Evolutionary conservation across 2,113 vertebrate species (phyloP).

Genomic region (Procapra przewalskii): DNA sequence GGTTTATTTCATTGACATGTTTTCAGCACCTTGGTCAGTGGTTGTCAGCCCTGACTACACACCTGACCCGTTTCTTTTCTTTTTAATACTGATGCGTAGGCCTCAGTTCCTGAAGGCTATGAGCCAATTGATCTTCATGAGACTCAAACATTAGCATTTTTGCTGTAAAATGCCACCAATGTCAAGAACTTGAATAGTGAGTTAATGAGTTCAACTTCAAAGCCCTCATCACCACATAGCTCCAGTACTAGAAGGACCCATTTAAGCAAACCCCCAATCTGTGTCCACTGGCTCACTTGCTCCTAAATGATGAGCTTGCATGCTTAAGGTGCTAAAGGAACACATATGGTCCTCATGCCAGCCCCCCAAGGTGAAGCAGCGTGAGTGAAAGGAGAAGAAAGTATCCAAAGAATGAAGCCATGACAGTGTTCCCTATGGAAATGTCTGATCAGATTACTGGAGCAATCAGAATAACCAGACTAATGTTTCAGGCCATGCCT

Average conservation of each 20-base stretch:
- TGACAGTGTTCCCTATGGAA: background rate
- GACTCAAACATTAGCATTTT: background rate
- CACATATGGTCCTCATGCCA: background rate
- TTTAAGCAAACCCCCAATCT: background rate
- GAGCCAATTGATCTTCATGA: background rate
- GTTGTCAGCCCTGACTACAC: background rate
- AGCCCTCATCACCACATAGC: background rate
- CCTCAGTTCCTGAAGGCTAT: background rate
- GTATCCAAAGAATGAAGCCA: background rate
- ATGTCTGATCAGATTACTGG: background rate
- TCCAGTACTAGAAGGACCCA: background rate
- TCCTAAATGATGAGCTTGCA: background rate
- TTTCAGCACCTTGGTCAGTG: background rate
- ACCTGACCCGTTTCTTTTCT: background rate
- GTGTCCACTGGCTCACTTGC: background rate
- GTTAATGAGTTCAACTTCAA: background rate
- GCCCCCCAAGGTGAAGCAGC: background rate
- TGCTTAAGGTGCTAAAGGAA: background rate
- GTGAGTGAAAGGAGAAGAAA: background rate
- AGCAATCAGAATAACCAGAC: background rate
- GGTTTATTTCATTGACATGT: background rate
- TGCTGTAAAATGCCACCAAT: background rate
- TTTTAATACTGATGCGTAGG: background rate
- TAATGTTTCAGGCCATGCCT: background rate
- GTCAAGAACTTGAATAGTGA: background rate